Base-by-base conservation (phyloP, 2,888 invertebrate genomes). In the Leucoptera coffeella region DNA sequence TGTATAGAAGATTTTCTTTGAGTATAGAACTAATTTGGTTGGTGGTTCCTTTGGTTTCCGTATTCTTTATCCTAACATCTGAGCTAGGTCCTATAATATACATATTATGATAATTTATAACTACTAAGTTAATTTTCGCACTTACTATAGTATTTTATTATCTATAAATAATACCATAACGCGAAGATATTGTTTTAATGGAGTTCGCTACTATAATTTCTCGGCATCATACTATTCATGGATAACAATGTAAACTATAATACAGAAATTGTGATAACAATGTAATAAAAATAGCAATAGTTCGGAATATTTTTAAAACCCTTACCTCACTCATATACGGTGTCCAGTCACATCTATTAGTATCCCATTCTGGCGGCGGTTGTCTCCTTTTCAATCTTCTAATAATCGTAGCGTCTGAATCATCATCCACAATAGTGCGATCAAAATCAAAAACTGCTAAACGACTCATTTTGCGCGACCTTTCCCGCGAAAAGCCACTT, bases 251-350 rank as follows among this genome's bases (percentile, higher is more conserved):
- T 12, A 6, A 23, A 12, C 12, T 9, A n/a, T 9, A 23, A 12
- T 23, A 12, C 23, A 12, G 13, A 23, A 23, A 13, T 12, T 12
- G 13, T 7, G 23, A 4, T 23, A 12, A 12, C 13, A 13, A n/a
- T n/a, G 12, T 3, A 3, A 23, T n/a, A 12, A 12, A 14, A 9
- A 7, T 23, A 23, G 13, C 4, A 12, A 24, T 15, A 15, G 14
- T 24, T 9, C 2, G n/a, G 5, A 11, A 5, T 14, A 15, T 15
- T 25, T 6, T 8, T 10, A 17, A 17, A 23, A 27, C 9, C 11
- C 65, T 64, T 39, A 65, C 69, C 41, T 62, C 54, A 31, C 57
- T 61, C 69, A 69, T 69, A 22, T 67, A 69, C 0, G 67, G 69
- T 1, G 65, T 67, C 69, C 69, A 69, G 32, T 69, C 65, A 8